Evolutionary conservation across 1,140 invertebrate species (phyloP).

Genomic region (Bombus difficillimus): DNA sequence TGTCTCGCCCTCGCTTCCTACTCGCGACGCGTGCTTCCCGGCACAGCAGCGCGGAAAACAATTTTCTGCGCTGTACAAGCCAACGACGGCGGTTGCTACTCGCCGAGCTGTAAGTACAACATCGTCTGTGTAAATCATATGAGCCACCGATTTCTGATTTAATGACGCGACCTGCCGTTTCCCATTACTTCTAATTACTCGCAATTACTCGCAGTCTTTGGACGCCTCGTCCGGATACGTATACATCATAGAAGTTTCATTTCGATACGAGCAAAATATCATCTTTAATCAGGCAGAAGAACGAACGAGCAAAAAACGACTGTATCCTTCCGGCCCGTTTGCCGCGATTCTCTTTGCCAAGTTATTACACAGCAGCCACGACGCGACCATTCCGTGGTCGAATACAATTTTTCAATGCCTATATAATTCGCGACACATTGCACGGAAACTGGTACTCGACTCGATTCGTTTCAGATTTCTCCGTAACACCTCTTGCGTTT

Average conservation of each 20-base stretch:
- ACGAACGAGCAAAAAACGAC: neutral
- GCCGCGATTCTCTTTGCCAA: neutral
- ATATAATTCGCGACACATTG: neutral
- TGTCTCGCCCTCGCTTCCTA: conserved; percentile 32
- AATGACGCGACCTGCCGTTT: conserved; percentile 27
- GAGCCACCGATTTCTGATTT: conserved; percentile 43
- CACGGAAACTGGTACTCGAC: conserved; percentile 8
- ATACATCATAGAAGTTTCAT: neutral
- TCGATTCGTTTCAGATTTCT: conserved; percentile 1
- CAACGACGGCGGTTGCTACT: neutral
- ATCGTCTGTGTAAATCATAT: conserved; percentile 22
- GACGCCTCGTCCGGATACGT: too few species aligned
- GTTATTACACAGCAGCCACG: conserved; percentile 6
- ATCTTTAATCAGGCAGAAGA: neutral
- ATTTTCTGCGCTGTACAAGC: conserved; percentile 38
- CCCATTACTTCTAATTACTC: conserved; percentile 11
- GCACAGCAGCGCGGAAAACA: conserved; percentile 57
- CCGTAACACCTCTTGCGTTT: neutral
- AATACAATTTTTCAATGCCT: neutral
- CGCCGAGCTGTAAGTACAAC: conserved; percentile 29
- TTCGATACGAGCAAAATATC: neutral
- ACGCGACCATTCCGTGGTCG: neutral
- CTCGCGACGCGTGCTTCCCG: conserved; percentile 30
- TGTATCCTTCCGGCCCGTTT: neutral
- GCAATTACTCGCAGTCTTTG: neutral